Conservation (phyloP, 1,140 invertebrate genomes). For the Atopsyche davidsoni region DNA sequence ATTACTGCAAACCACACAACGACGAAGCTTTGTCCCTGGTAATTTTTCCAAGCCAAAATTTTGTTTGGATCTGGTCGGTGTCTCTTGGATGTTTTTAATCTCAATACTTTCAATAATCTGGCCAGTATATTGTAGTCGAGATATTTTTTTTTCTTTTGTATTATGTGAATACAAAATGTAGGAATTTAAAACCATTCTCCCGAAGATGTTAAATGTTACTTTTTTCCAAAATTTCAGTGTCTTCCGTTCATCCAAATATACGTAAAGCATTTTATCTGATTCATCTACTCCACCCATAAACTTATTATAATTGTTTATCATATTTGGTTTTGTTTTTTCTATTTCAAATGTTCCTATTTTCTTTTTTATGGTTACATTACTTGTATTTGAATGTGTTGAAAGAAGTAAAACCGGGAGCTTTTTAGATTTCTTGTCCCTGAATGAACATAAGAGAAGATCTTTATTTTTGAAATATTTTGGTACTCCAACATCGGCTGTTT, state of each 20-base stretch:
- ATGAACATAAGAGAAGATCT: slow-evolving; percentile 20
- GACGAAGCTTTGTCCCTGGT: slow-evolving; percentile 19
- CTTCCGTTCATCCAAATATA: slow-evolving; percentile 31
- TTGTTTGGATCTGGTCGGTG: slow-evolving; percentile 1
- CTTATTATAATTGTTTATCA: slow-evolving; percentile 18
- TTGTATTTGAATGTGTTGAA: slow-evolving; percentile 17
- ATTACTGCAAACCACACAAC: slow-evolving; percentile 21
- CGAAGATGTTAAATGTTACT: slow-evolving; percentile 29
- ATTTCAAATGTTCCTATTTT: slow-evolving; percentile 15
- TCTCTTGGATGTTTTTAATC: slow-evolving; percentile 21
- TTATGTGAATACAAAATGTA: slow-evolving; percentile 29
- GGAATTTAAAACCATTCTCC: slow-evolving; percentile 31
- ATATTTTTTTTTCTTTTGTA: slow-evolving; percentile 18
- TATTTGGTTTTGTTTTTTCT: slow-evolving; percentile 18
- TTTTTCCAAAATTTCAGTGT: slow-evolving; percentile 32
- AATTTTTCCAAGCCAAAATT: slow-evolving; percentile 25
- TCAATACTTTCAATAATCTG: slow-evolving; percentile 24
- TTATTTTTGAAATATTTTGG: slow-evolving; percentile 17
- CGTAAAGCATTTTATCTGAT: slow-evolving; percentile 25
- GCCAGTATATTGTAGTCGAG: slow-evolving; percentile 30
- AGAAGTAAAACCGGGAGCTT: slow-evolving; percentile 13
- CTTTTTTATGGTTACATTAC: slow-evolving; percentile 17
- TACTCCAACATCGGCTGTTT: slow-evolving; percentile 10
- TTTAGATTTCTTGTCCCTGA: slow-evolving; percentile 18
- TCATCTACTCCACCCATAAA: slow-evolving; percentile 24